These are phyloP conservation scores for Cyclopterus lumpus DNA, from an alignment of 2,797 vertebrate species.

Conservation along the genomic window DNA sequence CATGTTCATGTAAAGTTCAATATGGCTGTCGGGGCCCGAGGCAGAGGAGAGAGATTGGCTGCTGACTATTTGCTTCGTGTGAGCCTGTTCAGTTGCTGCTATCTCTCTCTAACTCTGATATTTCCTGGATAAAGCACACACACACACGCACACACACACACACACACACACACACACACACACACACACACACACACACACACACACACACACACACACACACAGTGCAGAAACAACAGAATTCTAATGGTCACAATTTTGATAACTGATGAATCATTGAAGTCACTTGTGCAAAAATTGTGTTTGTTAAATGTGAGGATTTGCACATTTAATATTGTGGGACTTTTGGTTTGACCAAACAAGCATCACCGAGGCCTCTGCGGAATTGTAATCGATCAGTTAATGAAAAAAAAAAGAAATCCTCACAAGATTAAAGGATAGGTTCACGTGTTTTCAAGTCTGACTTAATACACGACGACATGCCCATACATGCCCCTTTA, in stretches of 20 bases:
- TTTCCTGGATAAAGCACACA: slow-evolving; percentile 5
- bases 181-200: background rate
- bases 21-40: slow-evolving; percentile 41
- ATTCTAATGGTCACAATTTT: background rate
- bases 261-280: background rate
- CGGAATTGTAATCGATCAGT: background rate
- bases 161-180: background rate
- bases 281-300: background rate
- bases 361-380: background rate
- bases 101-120: slow-evolving; percentile 21
- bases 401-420: background rate
- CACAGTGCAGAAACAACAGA: background rate
- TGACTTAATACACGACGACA: background rate
- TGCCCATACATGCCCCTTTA: background rate
- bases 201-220: background rate
- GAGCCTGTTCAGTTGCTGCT: slow-evolving; percentile 24
- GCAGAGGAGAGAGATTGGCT: slow-evolving; percentile 40
- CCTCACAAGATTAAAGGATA: background rate
- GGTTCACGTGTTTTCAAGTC: background rate
- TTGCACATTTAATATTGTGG: background rate
- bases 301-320: slow-evolving; percentile 1
- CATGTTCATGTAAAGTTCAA: slow-evolving; percentile 69
- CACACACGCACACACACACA: too few relatives aligned
- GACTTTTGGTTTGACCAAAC: background rate
- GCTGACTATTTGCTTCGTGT: slow-evolving; percentile 53